Percentiles rank a stretch among this genome's conserved stretches.
Conservation (phyloP, 2,113 vertebrate genomes). For the Chaetodon trifascialis region DNA sequence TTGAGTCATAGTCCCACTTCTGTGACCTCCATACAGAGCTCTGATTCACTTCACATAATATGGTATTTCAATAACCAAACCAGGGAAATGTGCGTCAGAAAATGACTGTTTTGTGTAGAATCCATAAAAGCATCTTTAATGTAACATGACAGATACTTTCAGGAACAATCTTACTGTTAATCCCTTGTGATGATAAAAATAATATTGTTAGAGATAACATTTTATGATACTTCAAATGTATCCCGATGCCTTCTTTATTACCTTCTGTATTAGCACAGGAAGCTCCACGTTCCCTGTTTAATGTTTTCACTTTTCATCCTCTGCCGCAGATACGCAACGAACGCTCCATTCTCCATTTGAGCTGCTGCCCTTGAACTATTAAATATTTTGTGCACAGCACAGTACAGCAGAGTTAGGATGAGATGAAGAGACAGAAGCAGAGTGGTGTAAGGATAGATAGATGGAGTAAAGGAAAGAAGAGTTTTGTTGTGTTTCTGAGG, state of each 20-base stretch:
- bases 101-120: neutral
- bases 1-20: constrained; percentile 60
- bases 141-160: constrained; percentile 24
- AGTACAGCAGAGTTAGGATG: constrained; percentile 35
- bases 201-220: neutral
- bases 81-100: neutral
- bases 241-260: neutral
- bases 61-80: constrained; percentile 42
- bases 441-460: constrained; percentile 43
- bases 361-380: constrained; percentile 52
- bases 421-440: constrained; percentile 47
- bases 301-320: constrained; percentile 23
- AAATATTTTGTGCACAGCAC: constrained; percentile 38
- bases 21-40: constrained; percentile 60
- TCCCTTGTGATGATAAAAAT: neutral
- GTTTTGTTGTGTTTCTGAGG: constrained; percentile 75
- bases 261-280: neutral
- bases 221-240: neutral
- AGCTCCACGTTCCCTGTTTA: constrained; percentile 3
- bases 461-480: constrained; percentile 55
- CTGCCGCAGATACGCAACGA: neutral
- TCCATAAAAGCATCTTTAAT: neutral
- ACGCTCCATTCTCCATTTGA: constrained; percentile 20
- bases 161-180: constrained; percentile 6
- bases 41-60: constrained; percentile 60